Evolutionary conservation across 2,113 vertebrate genomes (phyloP).

Genomic region (Merops nubicus): DNA sequence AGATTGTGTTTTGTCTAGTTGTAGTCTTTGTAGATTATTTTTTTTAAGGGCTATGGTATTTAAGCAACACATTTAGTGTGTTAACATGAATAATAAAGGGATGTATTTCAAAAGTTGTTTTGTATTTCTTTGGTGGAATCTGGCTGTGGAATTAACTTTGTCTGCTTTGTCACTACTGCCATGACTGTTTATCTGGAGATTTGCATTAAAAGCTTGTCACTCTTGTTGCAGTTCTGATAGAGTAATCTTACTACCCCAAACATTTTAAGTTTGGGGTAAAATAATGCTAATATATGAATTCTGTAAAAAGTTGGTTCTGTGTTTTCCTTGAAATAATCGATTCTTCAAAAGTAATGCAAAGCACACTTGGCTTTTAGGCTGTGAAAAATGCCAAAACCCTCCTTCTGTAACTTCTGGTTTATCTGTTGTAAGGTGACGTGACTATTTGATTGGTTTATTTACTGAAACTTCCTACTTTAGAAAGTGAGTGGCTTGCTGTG

Average conservation of each 20-base stretch:
- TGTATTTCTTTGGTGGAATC: slow-evolving; percentile 81
- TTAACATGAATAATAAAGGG: slow-evolving; percentile 76
- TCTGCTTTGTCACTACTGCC: slow-evolving; percentile 79
- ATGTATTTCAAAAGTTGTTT: slow-evolving; percentile 77
- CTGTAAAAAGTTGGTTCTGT: slow-evolving; percentile 77
- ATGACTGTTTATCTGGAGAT: slow-evolving; percentile 80
- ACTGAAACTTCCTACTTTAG: slow-evolving; percentile 82
- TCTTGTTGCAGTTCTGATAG: slow-evolving; percentile 79
- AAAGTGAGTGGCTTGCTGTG: slow-evolving; percentile 88
- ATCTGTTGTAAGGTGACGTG: slow-evolving; percentile 94
- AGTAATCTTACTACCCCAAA: slow-evolving; percentile 66
- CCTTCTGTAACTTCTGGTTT: slow-evolving; percentile 76
- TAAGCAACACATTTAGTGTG: slow-evolving; percentile 74
- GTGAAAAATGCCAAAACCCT: slow-evolving; percentile 66
- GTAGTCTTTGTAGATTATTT: slow-evolving; percentile 72
- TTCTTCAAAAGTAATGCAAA: slow-evolving; percentile 79
- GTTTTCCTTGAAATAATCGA: slow-evolving; percentile 74
- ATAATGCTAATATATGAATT: slow-evolving; percentile 66
- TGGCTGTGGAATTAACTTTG: slow-evolving; percentile 80
- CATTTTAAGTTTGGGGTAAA: slow-evolving; percentile 66
- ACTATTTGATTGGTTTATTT: slow-evolving; percentile 86
- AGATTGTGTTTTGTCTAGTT: slow-evolving; percentile 77
- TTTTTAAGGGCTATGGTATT: slow-evolving; percentile 70
- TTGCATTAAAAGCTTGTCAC: slow-evolving; percentile 75
- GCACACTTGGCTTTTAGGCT: slow-evolving; percentile 80